A percentile compares a stretch with the other conserved stretches of the same genome.
phyloP scores from a whole-genome alignment of 1,140 invertebrate species.

The Anastrepha obliqua region DNA sequence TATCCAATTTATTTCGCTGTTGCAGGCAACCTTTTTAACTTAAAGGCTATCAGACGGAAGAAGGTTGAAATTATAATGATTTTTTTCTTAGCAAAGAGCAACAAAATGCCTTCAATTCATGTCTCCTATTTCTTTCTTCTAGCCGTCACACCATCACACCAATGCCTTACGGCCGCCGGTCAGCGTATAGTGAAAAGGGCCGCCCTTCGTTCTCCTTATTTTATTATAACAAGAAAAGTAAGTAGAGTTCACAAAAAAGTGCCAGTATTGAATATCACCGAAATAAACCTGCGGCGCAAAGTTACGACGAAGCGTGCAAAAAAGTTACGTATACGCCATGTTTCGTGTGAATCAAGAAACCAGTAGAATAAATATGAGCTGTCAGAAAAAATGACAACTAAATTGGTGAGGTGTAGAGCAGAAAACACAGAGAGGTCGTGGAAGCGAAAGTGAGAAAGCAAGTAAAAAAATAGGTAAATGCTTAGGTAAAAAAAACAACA shows the following conservation, averaged over 20 bases:
- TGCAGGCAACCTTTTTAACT: background rate
- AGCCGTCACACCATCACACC: background rate
- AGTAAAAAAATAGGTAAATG: background rate
- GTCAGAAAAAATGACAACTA: constrained; percentile 54
- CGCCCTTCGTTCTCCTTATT: background rate
- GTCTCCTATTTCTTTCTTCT: background rate
- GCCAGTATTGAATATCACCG: background rate
- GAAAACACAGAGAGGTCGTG: background rate
- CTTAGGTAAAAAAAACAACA: too few relatives aligned
- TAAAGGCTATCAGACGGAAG: background rate
- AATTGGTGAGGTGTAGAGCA: constrained; percentile 1
- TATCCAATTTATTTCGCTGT: constrained; percentile 30
- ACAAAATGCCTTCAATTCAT: background rate
- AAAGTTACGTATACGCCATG: constrained; percentile 42
- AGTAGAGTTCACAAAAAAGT: background rate
- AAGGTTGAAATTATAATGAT: background rate
- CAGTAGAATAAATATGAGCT: constrained; percentile 27
- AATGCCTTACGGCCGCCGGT: background rate
- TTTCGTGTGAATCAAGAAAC: background rate
- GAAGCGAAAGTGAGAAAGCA: background rate
- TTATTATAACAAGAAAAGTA: background rate
- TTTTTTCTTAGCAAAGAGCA: constrained; percentile 12
- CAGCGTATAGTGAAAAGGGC: background rate
- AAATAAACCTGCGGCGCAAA: background rate
- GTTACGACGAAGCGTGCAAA: background rate